A percentile compares a stretch with the other conserved stretches of the same genome.
Evolutionary conservation across 2,797 vertebrate species (phyloP).

Genomic region (Uromys caudimaculatus): DNA sequence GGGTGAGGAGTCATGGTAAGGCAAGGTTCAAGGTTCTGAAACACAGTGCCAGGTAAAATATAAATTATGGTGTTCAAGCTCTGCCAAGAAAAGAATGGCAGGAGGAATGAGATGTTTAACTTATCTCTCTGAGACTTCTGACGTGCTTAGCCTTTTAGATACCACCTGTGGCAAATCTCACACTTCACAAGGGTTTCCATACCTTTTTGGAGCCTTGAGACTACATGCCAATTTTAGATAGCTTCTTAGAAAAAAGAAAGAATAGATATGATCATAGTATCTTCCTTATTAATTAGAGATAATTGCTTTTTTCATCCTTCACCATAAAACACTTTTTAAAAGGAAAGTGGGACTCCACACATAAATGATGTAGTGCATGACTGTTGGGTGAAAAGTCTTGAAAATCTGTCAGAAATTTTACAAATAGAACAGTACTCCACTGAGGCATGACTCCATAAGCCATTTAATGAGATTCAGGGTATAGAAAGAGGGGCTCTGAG

Average conservation of each 20-base stretch:
- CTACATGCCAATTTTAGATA: not conserved
- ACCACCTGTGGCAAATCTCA: slow-evolving; percentile 6
- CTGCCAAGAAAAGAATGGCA: not conserved
- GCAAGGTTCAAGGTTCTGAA: not conserved
- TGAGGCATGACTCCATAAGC: fast-evolving
- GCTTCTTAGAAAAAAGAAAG: not conserved
- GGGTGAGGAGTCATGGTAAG: not conserved
- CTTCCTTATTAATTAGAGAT: not conserved
- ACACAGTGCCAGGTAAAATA: not conserved
- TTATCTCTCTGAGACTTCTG: not conserved
- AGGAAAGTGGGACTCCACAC: not conserved
- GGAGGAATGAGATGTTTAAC: not conserved
- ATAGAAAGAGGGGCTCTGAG: not conserved
- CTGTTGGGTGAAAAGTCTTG: not conserved
- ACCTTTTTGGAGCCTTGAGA: not conserved
- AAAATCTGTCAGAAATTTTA: not conserved
- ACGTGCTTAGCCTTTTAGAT: not conserved
- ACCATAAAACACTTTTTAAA: not conserved
- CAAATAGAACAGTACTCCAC: not conserved
- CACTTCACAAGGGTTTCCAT: fast-evolving
- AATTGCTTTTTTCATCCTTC: not conserved
- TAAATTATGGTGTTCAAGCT: not conserved
- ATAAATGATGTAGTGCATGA: not conserved
- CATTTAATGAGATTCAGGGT: fast-evolving
- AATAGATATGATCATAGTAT: not conserved